Evolutionary conservation across 2,113 vertebrate species (phyloP).

Genomic region (Jacana jacana): DNA sequence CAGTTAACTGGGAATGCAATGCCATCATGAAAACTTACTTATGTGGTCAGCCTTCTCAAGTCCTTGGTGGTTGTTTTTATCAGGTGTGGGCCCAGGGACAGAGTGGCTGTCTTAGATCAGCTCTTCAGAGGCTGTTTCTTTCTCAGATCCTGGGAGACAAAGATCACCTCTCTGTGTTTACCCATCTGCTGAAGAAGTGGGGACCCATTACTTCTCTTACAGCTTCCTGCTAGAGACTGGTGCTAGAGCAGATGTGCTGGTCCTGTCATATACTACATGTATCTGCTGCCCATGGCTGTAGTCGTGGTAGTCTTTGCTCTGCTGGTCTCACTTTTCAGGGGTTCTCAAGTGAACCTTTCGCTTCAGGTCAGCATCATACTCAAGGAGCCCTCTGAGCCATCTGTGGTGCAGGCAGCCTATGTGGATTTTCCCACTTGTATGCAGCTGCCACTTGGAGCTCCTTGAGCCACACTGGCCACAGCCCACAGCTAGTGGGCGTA

Average conservation of each 20-base stretch:
- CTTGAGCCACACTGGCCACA: not conserved
- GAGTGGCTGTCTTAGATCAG: not conserved
- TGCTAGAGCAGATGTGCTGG: rapidly evolving
- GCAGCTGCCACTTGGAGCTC: not conserved
- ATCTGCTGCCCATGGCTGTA: not conserved
- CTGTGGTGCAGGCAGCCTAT: not conserved
- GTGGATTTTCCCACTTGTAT: not conserved
- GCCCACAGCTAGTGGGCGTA: not conserved
- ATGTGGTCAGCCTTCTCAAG: not conserved
- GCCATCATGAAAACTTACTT: not conserved
- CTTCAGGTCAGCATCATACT: not conserved
- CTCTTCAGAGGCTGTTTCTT: not conserved
- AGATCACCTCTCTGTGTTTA: not conserved
- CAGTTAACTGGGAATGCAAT: not conserved
- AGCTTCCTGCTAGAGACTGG: not conserved
- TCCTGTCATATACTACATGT: not conserved
- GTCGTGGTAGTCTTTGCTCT: not conserved
- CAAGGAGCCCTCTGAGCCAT: not conserved
- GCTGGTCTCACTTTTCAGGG: not conserved
- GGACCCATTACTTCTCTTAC: not conserved
- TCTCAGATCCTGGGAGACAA: not conserved
- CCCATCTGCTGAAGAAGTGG: not conserved
- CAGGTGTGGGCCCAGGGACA: not conserved
- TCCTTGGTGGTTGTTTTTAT: not conserved
- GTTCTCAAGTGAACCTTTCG: not conserved